These are phyloP conservation scores for Marisa cornuarietis DNA, from an alignment of 1,140 invertebrate genomes.

Conservation along the genomic window DNA sequence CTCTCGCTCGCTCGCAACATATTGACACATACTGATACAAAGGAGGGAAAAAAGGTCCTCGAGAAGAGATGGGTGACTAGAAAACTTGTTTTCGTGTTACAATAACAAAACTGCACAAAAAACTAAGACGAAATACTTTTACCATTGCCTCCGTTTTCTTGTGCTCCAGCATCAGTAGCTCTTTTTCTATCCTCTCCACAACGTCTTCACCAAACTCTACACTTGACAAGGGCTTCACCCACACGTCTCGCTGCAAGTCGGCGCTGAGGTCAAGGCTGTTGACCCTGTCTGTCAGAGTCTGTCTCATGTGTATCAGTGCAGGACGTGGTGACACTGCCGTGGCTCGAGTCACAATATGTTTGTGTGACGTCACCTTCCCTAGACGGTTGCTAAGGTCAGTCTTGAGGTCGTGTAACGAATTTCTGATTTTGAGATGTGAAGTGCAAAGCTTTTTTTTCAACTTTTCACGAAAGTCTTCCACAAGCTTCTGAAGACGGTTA, in stretches of 20 bases:
- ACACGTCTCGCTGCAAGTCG: neutral
- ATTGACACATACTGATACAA: too few species aligned
- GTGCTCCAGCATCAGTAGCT: too few species aligned
- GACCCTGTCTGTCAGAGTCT: neutral
- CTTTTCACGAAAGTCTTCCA: neutral
- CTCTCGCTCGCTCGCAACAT: too few species aligned
- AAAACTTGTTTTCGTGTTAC: too few species aligned
- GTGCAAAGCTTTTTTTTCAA: neutral
- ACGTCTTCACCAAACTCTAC: too few species aligned
- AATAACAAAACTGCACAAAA: too few species aligned
- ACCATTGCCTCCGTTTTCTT: too few species aligned
- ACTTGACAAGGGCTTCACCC: too few species aligned
- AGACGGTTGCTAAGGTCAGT: neutral
- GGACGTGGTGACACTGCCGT: neutral
- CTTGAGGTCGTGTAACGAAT: neutral
- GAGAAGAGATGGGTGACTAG: too few species aligned
- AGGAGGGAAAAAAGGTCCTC: too few species aligned
- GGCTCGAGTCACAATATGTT: neutral
- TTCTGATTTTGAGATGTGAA: neutral
- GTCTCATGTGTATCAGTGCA: neutral
- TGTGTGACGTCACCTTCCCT: neutral
- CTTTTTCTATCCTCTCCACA: too few species aligned
- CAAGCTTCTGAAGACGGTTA: conserved; percentile 2
- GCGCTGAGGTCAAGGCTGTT: neutral
- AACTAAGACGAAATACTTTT: too few species aligned